Conservation (phyloP, 2,888 invertebrate genomes). For the Acrocyrtus sp. region DNA sequence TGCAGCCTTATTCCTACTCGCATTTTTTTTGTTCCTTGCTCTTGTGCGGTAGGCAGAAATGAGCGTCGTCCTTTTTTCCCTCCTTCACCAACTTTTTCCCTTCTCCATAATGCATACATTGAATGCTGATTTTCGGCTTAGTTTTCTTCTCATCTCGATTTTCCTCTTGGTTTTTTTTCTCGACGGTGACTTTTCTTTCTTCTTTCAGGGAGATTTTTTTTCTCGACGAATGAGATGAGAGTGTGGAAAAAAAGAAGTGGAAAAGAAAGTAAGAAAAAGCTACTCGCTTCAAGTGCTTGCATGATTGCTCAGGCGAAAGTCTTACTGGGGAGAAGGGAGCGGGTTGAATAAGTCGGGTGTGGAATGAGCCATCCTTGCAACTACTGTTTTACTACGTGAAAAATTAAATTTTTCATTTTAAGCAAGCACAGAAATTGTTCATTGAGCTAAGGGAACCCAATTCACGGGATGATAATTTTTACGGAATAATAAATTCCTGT, state of each 20-base stretch:
- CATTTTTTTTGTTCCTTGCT: slow-evolving; percentile 10
- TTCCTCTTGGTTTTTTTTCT: slow-evolving; percentile 22
- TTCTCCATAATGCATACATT: slow-evolving; percentile 37
- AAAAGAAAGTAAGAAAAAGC: slow-evolving; percentile 35
- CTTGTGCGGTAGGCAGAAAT: background rate
- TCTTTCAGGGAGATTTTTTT: background rate
- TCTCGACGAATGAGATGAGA: slow-evolving; percentile 6
- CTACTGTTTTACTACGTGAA: slow-evolving; percentile 63
- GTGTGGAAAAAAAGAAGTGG: slow-evolving; percentile 30
- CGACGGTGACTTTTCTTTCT: slow-evolving; percentile 24
- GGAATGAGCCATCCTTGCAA: slow-evolving; percentile 60
- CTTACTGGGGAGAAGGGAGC: slow-evolving; percentile 32
- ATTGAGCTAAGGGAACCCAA: slow-evolving; percentile 57
- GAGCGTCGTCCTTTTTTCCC: slow-evolving; percentile 21
- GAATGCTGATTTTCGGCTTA: slow-evolving; percentile 51
- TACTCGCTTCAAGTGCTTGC: slow-evolving; percentile 57
- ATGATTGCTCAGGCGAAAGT: slow-evolving; percentile 64
- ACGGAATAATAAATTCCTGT: slow-evolving; percentile 63
- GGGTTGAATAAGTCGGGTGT: slow-evolving; percentile 56
- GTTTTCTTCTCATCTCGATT: slow-evolving; percentile 5
- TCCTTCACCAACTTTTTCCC: background rate
- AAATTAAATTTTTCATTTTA: slow-evolving; percentile 64
- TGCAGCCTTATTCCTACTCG: slow-evolving; percentile 33
- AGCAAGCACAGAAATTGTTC: slow-evolving; percentile 52
- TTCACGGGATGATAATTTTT: slow-evolving; percentile 64